Percentiles rank a stretch among this genome's conserved stretches.
These are phyloP conservation scores for rat (Rattus norvegicus) DNA, from an alignment of 2,113 vertebrate genomes.

Conservation along the genomic window DNA sequence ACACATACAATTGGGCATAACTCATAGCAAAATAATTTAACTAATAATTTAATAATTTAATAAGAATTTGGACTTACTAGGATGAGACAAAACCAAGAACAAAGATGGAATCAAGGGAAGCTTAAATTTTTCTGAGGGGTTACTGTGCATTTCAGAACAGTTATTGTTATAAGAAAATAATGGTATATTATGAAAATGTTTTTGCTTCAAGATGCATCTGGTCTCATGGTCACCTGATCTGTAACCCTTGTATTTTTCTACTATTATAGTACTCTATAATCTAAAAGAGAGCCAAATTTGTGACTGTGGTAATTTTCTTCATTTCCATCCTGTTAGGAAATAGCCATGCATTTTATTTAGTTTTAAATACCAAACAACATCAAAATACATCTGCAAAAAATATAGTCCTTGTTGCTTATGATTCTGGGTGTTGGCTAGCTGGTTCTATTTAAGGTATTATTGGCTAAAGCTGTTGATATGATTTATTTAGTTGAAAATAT, in stretches of 20 bases:
- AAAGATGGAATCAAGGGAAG: background rate
- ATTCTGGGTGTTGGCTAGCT: background rate
- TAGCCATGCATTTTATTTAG: background rate
- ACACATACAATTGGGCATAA: background rate
- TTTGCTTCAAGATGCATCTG: background rate
- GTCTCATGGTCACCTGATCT: background rate
- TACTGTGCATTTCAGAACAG: background rate
- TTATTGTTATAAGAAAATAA: background rate
- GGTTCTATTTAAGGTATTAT: background rate
- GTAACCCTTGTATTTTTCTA: background rate
- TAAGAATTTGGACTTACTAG: fast-evolving
- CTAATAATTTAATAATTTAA: background rate
- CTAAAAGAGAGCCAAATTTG: background rate
- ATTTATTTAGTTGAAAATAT: background rate
- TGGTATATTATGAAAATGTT: background rate
- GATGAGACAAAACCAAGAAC: background rate
- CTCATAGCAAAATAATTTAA: background rate
- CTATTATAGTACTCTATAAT: background rate
- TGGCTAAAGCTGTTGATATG: background rate
- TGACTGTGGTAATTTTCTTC: background rate
- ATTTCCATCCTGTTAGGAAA: background rate
- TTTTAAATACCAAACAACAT: background rate
- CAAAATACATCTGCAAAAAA: background rate
- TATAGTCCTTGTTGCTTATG: background rate
- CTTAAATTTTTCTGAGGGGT: background rate